Conservation (phyloP, 2,797 vertebrate species). For the Agapornis canus region DNA sequence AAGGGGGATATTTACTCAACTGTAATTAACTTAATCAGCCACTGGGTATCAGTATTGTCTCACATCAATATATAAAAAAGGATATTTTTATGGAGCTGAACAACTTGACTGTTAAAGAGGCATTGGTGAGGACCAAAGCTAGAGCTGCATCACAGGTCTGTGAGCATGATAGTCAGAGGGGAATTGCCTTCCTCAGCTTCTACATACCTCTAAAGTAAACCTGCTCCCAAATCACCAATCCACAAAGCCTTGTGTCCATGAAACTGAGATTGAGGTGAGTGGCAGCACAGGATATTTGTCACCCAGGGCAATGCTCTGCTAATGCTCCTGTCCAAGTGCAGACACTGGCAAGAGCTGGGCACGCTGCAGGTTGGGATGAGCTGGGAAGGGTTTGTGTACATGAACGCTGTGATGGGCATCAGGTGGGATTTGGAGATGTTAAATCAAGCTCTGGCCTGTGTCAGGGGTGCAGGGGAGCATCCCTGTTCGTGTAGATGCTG, state of each 20-base stretch:
- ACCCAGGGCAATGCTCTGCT: background rate
- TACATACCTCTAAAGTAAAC: background rate
- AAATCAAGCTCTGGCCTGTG: background rate
- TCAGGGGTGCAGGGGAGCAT: accelerated
- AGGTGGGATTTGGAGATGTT: accelerated
- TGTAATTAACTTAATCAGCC: conserved; percentile 73
- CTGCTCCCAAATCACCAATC: background rate
- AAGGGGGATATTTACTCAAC: conserved; percentile 44
- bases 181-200: background rate
- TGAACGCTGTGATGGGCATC: background rate
- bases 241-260: background rate
- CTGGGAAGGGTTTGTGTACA: background rate
- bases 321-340: accelerated
- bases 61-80: conserved; percentile 32
- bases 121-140: background rate
- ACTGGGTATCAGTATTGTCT: conserved; percentile 72
- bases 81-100: conserved; percentile 16
- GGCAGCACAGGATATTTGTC: background rate
- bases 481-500: accelerated
- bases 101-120: background rate
- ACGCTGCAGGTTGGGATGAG: background rate
- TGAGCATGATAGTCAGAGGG: background rate
- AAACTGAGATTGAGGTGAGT: background rate
- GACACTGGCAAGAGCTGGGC: background rate
- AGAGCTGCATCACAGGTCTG: background rate